Conservation (phyloP, 2,888 invertebrate genomes). For the Myopa testacea region DNA sequence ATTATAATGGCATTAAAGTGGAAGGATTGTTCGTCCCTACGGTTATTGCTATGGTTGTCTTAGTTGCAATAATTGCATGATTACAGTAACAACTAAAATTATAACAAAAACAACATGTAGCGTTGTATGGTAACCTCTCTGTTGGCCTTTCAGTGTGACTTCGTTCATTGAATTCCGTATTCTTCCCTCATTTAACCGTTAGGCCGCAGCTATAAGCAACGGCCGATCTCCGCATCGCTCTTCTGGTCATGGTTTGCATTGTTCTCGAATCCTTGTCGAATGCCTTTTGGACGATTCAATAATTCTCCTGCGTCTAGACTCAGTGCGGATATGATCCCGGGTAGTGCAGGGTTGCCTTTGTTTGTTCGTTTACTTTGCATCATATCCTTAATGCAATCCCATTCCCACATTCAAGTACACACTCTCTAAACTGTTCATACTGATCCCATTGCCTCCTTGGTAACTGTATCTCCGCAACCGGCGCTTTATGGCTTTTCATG, state of each 20-base stretch:
- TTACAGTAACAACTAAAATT: neutral
- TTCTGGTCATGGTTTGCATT: neutral
- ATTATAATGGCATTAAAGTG: slow-evolving; percentile 28
- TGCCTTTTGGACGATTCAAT: slow-evolving; percentile 23
- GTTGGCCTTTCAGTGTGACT: too few species aligned
- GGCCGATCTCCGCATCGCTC: neutral
- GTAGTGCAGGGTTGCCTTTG: too few species aligned
- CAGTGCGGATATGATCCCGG: too few species aligned
- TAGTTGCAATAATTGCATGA: neutral
- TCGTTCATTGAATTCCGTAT: too few species aligned
- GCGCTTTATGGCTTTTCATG: neutral
- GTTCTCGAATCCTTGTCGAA: neutral
- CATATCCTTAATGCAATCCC: too few species aligned
- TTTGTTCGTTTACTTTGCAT: too few species aligned
- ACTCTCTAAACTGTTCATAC: too few species aligned
- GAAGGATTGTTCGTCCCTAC: neutral
- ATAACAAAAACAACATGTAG: neutral
- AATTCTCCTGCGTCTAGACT: slow-evolving; percentile 11
- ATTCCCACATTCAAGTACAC: too few species aligned
- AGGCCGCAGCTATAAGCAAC: neutral
- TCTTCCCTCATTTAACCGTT: slow-evolving; percentile 1
- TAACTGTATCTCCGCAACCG: too few species aligned
- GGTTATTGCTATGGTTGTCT: neutral
- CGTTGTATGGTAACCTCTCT: too few species aligned
- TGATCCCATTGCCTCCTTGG: too few species aligned